Base-by-base conservation (phyloP, 2,888 invertebrate species). In the Trypoxylon attenuatum region DNA sequence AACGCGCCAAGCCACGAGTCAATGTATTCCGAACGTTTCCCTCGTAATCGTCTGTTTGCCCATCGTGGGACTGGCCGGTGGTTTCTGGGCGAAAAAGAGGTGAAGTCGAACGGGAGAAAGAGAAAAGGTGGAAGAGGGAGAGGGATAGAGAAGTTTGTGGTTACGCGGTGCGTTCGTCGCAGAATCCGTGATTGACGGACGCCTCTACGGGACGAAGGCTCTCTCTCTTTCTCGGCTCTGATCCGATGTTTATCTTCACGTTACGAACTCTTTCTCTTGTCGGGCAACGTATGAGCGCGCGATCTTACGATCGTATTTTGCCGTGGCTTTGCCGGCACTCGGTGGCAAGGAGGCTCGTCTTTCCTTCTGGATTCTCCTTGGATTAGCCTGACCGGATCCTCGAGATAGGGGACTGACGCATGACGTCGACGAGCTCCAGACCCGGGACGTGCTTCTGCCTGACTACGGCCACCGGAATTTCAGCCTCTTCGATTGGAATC, bases 141-240 rank as follows among this genome's bases (percentile, higher is more conserved):
- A 69, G 71, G n/a, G n/a, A n/a, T n/a, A n/a, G n/a, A n/a, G n/a
- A n/a, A n/a, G n/a, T n/a, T n/a, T n/a, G 65, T 78, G 76, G 69
- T 77, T 76, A 68, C 76, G 74, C 72, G 69, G 67, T 66, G 67
- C 69, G 69, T 69, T 72, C 64, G 76, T 71, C 64, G 69, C 63
- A 63, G 72, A 49, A 65, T 65, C 63, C 69, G 69, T 68, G 75
- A 75, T 77, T 73, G 75, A 78, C 76, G 59, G 76, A 71, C 69
- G 67, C 55, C 71, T 56, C 61, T 43, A 56, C 59, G 63, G 68
- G 57, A 38, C 56, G 54, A 60, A 55, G 66, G 55, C 56, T 55
- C 52, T 54, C 73, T 74, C 58, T 73, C 66, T 66, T 63, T 58
- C 62, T 38, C 52, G 55, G 63, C 63, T 75, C 72, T 69, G 72